Evolutionary conservation across 1,140 invertebrate genomes (phyloP).

Genomic region (Dendrolimus kikuchii): DNA sequence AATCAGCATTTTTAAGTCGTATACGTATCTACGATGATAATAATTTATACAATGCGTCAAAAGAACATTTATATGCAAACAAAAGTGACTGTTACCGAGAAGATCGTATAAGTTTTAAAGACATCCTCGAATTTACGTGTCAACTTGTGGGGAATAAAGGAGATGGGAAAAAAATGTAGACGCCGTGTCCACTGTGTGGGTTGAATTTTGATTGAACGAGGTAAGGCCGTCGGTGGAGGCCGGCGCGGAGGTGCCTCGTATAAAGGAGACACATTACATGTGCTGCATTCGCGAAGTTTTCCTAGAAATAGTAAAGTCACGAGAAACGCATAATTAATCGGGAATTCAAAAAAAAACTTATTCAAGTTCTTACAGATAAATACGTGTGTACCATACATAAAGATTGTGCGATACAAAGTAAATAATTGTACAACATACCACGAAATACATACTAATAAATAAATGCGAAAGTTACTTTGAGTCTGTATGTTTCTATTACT

Average conservation of each 20-base stretch:
- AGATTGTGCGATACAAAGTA: not conserved
- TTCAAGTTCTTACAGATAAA: not conserved
- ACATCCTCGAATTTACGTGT: conserved; percentile 32
- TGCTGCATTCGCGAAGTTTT: conserved; percentile 15
- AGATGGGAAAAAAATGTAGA: conserved; percentile 28
- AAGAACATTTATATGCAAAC: conserved; percentile 22
- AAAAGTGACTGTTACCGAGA: conserved; percentile 15
- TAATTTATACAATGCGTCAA: conserved; percentile 23
- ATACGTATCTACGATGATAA: conserved; percentile 10
- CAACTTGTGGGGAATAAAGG: conserved; percentile 21
- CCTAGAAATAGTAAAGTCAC: conserved; percentile 11
- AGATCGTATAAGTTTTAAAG: conserved; percentile 23
- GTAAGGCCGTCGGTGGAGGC: conserved; percentile 3
- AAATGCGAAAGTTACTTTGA: too few species aligned
- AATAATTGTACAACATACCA: conserved; percentile 1
- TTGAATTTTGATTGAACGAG: conserved; percentile 26
- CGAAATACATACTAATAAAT: not conserved
- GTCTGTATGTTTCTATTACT: too few species aligned
- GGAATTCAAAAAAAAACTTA: not conserved
- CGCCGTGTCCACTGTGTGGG: conserved; percentile 14
- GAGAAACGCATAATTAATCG: not conserved
- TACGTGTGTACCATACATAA: not conserved
- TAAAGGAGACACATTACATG: conserved; percentile 8
- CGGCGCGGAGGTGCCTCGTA: conserved; percentile 4
- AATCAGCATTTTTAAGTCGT: conserved; percentile 13